Evolutionary conservation across 2,888 invertebrate genomes (phyloP).

Genomic region (Atethmia centrago): DNA sequence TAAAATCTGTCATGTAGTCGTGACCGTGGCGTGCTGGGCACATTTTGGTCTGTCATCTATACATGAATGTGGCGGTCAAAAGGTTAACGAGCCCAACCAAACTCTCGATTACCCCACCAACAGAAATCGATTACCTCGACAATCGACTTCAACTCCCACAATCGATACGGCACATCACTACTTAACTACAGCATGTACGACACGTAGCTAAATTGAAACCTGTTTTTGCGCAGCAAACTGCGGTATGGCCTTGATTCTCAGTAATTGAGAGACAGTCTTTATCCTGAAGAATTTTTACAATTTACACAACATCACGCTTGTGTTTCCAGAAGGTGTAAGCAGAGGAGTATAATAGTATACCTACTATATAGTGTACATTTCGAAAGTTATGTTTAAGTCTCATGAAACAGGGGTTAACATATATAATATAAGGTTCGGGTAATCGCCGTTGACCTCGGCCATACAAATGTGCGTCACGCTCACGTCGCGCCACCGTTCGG

Average conservation of each 20-base stretch:
- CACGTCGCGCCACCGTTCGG: too few species aligned
- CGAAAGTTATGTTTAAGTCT: too few species aligned
- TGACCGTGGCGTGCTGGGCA: too few species aligned
- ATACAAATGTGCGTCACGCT: too few species aligned
- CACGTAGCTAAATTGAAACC: slow-evolving; percentile 74
- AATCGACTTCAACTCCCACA: background rate
- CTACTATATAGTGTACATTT: too few species aligned
- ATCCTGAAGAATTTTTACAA: slow-evolving; percentile 34
- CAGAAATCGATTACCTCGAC: background rate
- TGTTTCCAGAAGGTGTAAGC: fast-evolving
- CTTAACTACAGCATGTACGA: slow-evolving; percentile 63
- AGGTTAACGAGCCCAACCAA: background rate
- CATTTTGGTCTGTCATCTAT: too few species aligned
- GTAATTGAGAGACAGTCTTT: slow-evolving; percentile 54
- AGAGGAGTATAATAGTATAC: too few species aligned
- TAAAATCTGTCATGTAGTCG: too few species aligned
- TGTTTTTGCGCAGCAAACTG: slow-evolving; percentile 74
- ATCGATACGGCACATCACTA: slow-evolving; percentile 67
- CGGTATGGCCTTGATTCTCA: slow-evolving; percentile 49
- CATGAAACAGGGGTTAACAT: too few species aligned
- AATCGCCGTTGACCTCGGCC: too few species aligned
- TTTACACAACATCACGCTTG: background rate
- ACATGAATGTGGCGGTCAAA: too few species aligned
- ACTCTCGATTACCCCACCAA: background rate
- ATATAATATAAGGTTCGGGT: too few species aligned